Base-by-base conservation (phyloP, 64 coral and sea anemone genomes). In the Exaiptasia diaphana region DNA sequence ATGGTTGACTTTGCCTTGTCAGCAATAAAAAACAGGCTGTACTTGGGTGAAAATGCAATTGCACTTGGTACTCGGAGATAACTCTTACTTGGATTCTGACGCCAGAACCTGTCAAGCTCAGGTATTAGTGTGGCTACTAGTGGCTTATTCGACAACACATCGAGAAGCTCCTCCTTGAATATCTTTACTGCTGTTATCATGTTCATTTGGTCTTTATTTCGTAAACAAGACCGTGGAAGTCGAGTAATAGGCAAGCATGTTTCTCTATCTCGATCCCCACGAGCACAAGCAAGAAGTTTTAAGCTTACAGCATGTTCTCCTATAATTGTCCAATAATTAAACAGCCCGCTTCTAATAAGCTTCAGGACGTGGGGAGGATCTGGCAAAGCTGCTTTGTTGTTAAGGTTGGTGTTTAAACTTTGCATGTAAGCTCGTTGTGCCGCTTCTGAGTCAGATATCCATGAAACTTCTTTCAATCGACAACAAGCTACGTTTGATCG, bases 141-240 rank as follows among this genome's bases (percentile, higher is more conserved):
- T 15, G 67, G 67, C 72, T 60, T 53, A 73, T 74, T 38, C 23
- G 82, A 68, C 11, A 85, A 46, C 1, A 29, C 21, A 40, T 62
- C 24, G 18, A 85, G n/a, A 1, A 85, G 41, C 25, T 73, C 3
- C 15, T 73, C 41, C n/a, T 24, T 41, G 49, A 83, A 83, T 29
- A 83, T 20, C 20, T 33, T 2, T 11, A 83, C 82, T 48, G 82
- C 82, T 15, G 82, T 85, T 30, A 13, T 24, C 82, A 85, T 85
- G 82, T 85, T 46, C 82, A 85, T 85, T 46, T 85, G 82, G 24
- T 85, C 82, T 40, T 85, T 74, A 24, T 85, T 85, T 0, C 55
- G 69, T 20, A 74, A 62, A 27, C 50, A 56, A 30, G 67, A 73
- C 2, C 68, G 50, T 5, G 82, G 53, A 59, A 85, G 53, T 21